Evolutionary conservation across 2,113 vertebrate species (phyloP).

Genomic region (Chaetura pelagica): DNA sequence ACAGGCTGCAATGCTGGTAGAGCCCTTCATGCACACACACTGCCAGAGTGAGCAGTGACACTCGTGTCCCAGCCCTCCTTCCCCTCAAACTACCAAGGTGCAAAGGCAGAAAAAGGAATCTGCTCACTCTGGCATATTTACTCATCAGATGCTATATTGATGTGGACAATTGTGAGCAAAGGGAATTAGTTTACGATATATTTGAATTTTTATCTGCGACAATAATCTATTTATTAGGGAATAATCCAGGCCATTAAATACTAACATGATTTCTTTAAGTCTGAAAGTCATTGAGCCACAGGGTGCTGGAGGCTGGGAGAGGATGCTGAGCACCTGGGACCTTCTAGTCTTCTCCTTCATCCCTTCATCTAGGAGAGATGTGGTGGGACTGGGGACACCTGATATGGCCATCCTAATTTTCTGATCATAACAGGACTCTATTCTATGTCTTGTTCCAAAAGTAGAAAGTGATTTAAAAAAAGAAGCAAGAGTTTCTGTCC

Average conservation of each 20-base stretch:
- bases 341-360: neutral
- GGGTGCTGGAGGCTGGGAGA: neutral
- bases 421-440: neutral
- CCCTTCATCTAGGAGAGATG: neutral
- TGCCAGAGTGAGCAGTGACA: neutral
- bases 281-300: neutral
- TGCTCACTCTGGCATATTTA: conserved; percentile 19
- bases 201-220: conserved; percentile 50
- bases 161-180: conserved; percentile 10
- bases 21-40: neutral
- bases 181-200: neutral
- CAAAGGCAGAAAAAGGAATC: neutral
- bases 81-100: fast-evolving
- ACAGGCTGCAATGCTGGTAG: neutral
- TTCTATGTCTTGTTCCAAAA: neutral
- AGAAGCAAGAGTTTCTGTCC: conserved; percentile 7
- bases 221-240: conserved; percentile 45
- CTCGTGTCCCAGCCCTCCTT: fast-evolving
- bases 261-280: neutral
- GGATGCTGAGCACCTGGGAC: neutral
- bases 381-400: neutral
- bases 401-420: neutral
- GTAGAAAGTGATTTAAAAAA: neutral
- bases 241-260: conserved; percentile 27
- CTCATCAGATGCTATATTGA: neutral